Evolutionary conservation across 2,797 vertebrate species (phyloP), one percentile per base, ranked within the genome.

Genomic region (Sebastiscus albofasciatus): DNA sequence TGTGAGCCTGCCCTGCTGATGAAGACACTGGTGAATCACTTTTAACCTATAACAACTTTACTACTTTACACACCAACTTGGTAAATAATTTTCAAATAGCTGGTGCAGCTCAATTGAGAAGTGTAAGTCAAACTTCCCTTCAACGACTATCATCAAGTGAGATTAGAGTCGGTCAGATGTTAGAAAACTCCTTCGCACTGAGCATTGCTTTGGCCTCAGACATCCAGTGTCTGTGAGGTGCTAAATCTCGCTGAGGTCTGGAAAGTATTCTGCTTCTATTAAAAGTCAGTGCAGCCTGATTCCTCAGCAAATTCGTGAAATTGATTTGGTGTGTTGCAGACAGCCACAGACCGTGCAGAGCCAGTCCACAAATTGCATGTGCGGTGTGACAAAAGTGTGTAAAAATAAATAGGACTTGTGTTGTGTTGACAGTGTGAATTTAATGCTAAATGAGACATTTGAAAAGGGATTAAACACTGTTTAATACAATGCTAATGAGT

Each of bases 311-410:
- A 85, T 83, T 82, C 69, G 56, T 34, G 64, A 82, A 87, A 87
- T 68, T 68, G 69, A 87, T 87, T 83, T 77, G 61, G 55, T 73
- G 75, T 81, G 80, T 85, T 82, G 74, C 80, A 87, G 80, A 84
- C 76, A 62, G 74, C 87, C 75, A 34, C 89, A 87, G 85, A 82
- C 77, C 52, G 46, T 46, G 76, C 67, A 72, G 54, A 82, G 69
- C 42, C 70, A 68, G 46, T 77, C 77, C 68, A 27, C 67, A 76
- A 83, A 88, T 55, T 84, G 27, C 82, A 65, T 80, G 26, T 59
- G 65, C 8, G 26, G 52, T 60, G 59, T 81, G 56, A 49, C 56
- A 46, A 72, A 39, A 55, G 18, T 33, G 66, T 73, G 77, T 62
- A 14, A 78, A 86, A 81, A 81, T 66, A 59, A 77, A 55, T 31